Percentiles rank a stretch among this genome's conserved stretches.
Conservation (phyloP, 2,888 invertebrate species). For the Morpho deidamia region DNA sequence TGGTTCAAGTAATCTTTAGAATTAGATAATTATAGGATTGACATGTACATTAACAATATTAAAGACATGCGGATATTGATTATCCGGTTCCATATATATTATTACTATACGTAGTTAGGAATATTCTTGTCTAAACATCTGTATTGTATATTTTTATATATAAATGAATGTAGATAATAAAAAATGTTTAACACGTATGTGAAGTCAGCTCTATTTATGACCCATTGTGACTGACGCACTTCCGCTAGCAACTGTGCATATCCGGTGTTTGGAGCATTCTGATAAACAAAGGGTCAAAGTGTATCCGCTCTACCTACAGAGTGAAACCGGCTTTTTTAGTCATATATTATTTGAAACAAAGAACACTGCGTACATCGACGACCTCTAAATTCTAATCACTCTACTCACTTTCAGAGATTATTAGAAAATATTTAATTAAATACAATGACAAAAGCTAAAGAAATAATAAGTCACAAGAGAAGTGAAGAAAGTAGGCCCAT, state of each 20-base stretch:
- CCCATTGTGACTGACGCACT: conserved; percentile 44
- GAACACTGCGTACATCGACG: neutral
- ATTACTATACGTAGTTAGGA: no score
- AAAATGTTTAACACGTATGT: neutral
- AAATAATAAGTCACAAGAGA: no score
- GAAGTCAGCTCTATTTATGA: conserved; percentile 16
- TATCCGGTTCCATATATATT: no score
- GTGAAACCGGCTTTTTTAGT: neutral
- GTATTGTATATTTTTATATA: no score
- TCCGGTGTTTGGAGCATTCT: conserved; percentile 54
- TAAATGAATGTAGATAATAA: neutral
- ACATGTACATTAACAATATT: neutral
- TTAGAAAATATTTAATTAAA: no score
- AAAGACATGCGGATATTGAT: neutral
- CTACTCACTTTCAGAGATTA: no score
- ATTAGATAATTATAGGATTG: no score
- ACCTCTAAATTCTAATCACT: no score
- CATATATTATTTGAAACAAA: neutral
- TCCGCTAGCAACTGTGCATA: conserved; percentile 60
- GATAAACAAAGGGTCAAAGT: conserved; percentile 74
- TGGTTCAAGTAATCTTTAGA: no score
- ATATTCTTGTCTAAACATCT: no score
- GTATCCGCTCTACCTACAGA: conserved; percentile 51
- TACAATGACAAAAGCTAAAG: no score
- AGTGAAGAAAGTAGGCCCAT: no score